Base-by-base conservation (phyloP, 2,888 invertebrate species). In the Eupithecia inturbata region DNA sequence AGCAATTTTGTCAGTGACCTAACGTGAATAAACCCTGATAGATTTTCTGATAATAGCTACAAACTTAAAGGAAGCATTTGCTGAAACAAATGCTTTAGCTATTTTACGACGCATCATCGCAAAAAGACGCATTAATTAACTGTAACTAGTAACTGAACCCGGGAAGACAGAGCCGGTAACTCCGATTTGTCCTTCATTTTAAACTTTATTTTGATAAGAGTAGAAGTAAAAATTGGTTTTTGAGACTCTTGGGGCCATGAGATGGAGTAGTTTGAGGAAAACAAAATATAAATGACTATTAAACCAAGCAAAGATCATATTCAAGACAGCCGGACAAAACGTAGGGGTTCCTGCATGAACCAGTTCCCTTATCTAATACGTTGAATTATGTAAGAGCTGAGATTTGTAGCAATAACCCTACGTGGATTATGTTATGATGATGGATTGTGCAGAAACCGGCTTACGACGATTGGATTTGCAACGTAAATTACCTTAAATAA, bases 371-470 rank as follows among this genome's bases (percentile, higher is more conserved):
- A 62, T 57, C 62, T 62, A 62, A 31, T 62, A 62, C 62, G 62
- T 31, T 62, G 62, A 62, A 62, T 62, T 62, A 62, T 62, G 62
- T 62, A 62, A 62, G 31, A 31, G 31, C 62, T 31, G 19, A 62
- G 62, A 62, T 62, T 62, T 62, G 62, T 62, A 62, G 62, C 62
- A 62, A 31, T 62, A 31, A 62, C 57, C 31, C 26, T 31, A 62
- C 31, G 62, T 62, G 62, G 62, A 31, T 31, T 62, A 62, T 19
- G 36, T n/a, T n/a, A n/a, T n/a, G 28, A 62, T 62, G 62, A 67
- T 75, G 69, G 72, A 70, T 75, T 72, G 67, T 69, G 41, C 39
- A 70, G 67, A 69, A 62, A 62, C 62, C 19, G 28, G 62, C 16
- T 62, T 62, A 62, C 31, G 60, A 28, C 28, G 19, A 62, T 31